Base-by-base conservation (phyloP, 2,888 invertebrate species). In the Terebella lapidaria region DNA sequence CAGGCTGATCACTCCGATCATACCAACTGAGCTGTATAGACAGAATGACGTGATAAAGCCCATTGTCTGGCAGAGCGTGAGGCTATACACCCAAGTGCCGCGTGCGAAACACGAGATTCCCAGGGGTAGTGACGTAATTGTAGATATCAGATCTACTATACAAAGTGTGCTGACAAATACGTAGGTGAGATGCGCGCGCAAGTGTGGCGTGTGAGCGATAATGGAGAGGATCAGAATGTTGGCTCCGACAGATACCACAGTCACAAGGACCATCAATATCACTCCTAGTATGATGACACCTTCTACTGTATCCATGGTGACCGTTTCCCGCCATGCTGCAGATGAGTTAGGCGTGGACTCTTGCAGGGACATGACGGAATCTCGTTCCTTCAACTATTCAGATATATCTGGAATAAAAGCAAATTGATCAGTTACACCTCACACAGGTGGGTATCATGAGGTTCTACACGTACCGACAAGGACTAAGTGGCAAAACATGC, bases 141-240 rank as follows among this genome's bases (percentile, higher is more conserved):
- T 57, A 0, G 61, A 64, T 25, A 66, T 58, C 2, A 67, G 53
- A 49, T 70, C 70, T 35, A 64, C 57, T 1, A 56, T 22, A 56
- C 64, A 64, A 25, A 70, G 58, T 46, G 65, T 68, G 20, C 67
- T 46, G 26, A 69, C 62, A 42, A 69, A 67, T 24, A 65, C 54
- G 52, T 67, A 53, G 25, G 26, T 53, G 10, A 53, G 5, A 4
- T 53, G 53, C 27, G 15, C 53, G 5, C 53, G 5, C 5, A 27
- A 10, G 53, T 53, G 24, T 10, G n/a, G 49, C 15, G 15, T 49
- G 5, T 24, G 10, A 5, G 22, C 5, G 49, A 49, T 49, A 24
- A 49, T 24, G 5, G 22, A 15, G 18, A 49, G 49, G 5, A 49
- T 24, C 18, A 10, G 5, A 5, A 22, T 24, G 49, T 49, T 49